Evolutionary conservation across 2,888 invertebrate species (phyloP), one percentile per base, ranked within the genome.

Genomic region (Argyresthia goedartella): DNA sequence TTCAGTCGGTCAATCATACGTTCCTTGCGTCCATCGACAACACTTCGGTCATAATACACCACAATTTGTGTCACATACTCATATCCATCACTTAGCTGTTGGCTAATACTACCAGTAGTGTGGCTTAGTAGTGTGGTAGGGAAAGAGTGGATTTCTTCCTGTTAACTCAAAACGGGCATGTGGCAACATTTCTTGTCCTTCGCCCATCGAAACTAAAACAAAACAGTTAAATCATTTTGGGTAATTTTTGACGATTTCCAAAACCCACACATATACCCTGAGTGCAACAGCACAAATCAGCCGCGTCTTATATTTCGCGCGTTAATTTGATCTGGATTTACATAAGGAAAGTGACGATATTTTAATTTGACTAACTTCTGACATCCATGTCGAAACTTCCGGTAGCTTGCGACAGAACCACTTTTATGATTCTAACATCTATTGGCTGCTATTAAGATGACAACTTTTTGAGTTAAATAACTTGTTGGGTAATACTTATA

Each of bases 321-420:
- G 25, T 16, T 42, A 14, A 25, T 13, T 41, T 47, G 4, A n/a
- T 9, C 15, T 67, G 64, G 66, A 73, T 77, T 77, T 71, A 71
- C 68, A 71, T 74, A 75, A 73, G 63, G 60, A 61, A 57, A 60
- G 66, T 65, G 53, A 54, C 73, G 70, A 67, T 76, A 74, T 75
- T 72, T 73, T 70, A 64, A 13, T 50, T 14, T n/a, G 16, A n/a
- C 10, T 11, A 11, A 64, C 69, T 63, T 67, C 64, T 69, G 66
- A 69, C 67, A 67, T 67, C 62, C 61, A 61, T 82, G 75, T 74
- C 60, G 82, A 81, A 81, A 85, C 76, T 75, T 81, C 80, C 77
- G 73, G 71, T 67, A 65, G 61, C 67, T 79, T 76, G 72, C 75
- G 66, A 75, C 73, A 76, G 61, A 64, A 25, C 42, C 35, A 45